phyloP scores from a whole-genome alignment of 53 echinoderm and acorn worm species.

The Holothuria scabra region DNA sequence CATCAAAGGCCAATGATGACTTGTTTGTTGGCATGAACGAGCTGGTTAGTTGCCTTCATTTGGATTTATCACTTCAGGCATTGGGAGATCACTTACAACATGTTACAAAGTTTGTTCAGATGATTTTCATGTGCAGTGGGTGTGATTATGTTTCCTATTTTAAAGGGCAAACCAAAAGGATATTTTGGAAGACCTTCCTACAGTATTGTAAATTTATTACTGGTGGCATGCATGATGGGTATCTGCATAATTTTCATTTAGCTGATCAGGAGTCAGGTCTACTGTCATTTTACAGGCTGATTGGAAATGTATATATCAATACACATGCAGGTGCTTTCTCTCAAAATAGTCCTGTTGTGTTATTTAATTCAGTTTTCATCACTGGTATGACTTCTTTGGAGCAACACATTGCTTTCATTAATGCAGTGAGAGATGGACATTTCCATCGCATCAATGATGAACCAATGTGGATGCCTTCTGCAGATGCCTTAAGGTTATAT shows the following conservation, averaged over 20 bases:
- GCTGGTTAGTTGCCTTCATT: not conserved
- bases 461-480: constrained; percentile 38
- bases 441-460: constrained; percentile 26
- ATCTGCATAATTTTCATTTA: not conserved
- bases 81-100: not conserved
- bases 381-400: constrained; percentile 11
- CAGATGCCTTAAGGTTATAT: constrained; percentile 25
- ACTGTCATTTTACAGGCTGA: constrained; percentile 46
- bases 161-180: constrained; percentile 16
- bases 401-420: not conserved
- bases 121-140: too few species aligned
- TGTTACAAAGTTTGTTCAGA: not conserved
- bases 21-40: not conserved
- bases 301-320: constrained; percentile 40
- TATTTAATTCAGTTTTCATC: not conserved
- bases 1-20: constrained; percentile 27
- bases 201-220: constrained; percentile 47
- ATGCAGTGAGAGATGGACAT: constrained; percentile 11
- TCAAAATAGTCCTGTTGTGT: not conserved
- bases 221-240: not conserved
- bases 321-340: constrained; percentile 44
- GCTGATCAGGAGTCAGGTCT: constrained; percentile 20
- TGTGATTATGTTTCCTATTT: constrained; percentile 59
- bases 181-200: constrained; percentile 24
- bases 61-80: constrained; percentile 24